These are phyloP conservation scores for Metopolophium dirhodum DNA, from an alignment of 1,140 invertebrate species.

Conservation along the genomic window DNA sequence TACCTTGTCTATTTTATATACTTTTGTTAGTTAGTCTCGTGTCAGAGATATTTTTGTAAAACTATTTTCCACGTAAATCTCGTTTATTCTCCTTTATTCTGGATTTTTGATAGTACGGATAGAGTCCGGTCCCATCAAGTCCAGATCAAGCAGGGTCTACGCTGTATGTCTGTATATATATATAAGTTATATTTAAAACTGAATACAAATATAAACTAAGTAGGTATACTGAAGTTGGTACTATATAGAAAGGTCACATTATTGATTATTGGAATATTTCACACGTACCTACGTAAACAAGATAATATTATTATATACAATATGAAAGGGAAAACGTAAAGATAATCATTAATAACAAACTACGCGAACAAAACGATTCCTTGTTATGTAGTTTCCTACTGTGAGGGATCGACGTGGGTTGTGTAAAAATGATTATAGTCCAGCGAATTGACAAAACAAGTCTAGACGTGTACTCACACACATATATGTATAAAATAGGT, in stretches of 20 bases:
- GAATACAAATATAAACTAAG: background rate
- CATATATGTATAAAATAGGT: background rate
- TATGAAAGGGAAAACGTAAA: constrained; percentile 22
- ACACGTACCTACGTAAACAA: background rate
- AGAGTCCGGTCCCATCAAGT: too few relatives aligned
- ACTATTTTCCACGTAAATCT: too few relatives aligned
- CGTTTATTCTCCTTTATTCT: too few relatives aligned
- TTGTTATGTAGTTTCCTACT: constrained; percentile 31
- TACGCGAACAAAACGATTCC: background rate
- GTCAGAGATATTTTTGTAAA: too few relatives aligned
- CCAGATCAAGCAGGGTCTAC: too few relatives aligned
- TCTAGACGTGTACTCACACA: background rate
- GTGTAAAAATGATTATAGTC: background rate
- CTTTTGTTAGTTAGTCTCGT: too few relatives aligned
- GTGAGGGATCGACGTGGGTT: constrained; percentile 14
- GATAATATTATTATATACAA: background rate
- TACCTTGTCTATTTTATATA: too few relatives aligned
- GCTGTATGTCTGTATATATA: too few relatives aligned
- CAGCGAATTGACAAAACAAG: constrained; percentile 20
- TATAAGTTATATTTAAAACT: background rate
- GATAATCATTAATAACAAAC: constrained; percentile 27
- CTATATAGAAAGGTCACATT: background rate
- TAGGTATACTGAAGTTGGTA: background rate
- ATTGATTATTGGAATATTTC: background rate
- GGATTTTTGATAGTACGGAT: too few relatives aligned